Conservation (phyloP, 2,113 vertebrate species). For the Lophura nycthemera region DNA sequence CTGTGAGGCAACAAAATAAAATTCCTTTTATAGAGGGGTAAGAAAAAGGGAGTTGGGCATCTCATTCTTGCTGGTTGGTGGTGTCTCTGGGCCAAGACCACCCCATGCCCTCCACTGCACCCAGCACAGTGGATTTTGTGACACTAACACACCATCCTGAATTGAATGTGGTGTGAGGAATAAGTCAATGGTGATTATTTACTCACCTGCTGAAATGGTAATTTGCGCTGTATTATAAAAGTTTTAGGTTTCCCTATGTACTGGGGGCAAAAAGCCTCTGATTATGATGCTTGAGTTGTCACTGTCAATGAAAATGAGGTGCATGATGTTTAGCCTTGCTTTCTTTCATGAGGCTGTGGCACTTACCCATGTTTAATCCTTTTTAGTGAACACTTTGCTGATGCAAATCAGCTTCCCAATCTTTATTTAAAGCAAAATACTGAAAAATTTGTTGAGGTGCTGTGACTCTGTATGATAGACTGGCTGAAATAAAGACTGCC, state of each 20-base stretch:
- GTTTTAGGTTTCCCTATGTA: conserved; percentile 5
- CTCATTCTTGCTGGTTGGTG: background rate
- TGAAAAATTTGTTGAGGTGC: background rate
- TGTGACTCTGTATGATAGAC: background rate
- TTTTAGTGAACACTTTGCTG: conserved; percentile 36
- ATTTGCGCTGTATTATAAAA: background rate
- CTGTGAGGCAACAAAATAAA: accelerated
- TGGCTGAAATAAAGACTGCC: background rate
- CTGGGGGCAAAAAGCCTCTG: background rate
- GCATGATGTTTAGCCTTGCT: background rate
- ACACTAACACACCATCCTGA: background rate
- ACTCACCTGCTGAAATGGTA: background rate
- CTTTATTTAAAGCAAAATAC: conserved; percentile 17
- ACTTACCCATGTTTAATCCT: background rate
- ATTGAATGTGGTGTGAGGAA: background rate
- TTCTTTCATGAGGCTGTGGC: background rate
- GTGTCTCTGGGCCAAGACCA: background rate
- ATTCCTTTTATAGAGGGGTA: background rate
- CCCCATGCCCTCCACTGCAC: background rate
- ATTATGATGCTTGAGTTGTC: background rate
- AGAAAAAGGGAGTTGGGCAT: background rate
- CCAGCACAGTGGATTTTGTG: background rate
- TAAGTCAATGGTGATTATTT: background rate
- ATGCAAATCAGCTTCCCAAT: conserved; percentile 14
- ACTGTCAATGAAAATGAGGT: background rate